Base-by-base conservation (phyloP, 2,113 vertebrate species). In the Mugil cephalus region DNA sequence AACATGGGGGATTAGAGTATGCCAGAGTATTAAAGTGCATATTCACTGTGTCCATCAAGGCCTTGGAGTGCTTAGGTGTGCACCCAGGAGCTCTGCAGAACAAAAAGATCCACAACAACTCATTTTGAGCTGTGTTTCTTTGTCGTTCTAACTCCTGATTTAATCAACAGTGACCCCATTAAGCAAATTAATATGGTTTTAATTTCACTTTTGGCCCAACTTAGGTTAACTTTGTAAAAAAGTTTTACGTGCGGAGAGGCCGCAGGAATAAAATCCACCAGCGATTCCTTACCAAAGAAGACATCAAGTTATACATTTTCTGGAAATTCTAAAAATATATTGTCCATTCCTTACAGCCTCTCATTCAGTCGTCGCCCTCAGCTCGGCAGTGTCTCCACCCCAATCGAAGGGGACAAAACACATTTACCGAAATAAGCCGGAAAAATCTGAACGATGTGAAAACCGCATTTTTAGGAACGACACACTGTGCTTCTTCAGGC, bases 21-120 rank as follows among this genome's bases (percentile, higher is more conserved):
- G 83, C 59, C 64, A 71, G 69, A 89, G 79, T 56, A 88, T 74
- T 79, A 85, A 84, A 89, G 83, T 85, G 76, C 72, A 81, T 74
- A 88, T 90, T 90, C 81, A 91, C 83, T 88, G 83, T 87, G 85
- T 89, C 84, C 71, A 86, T 85, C 84, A 90, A 73, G 71, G 56
- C 75, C 62, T 79, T 2, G 50, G 38, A 70, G 60, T 64, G 55
- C 68, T 79, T 34, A 42, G 43, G 69, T 76, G 68, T 59, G 65
- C 56, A 15, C 2, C 14, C 24, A 69, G 24, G 24, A 5, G 45
- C 53, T 56, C 60, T 13, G 43, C 50, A 51, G 42, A 52, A 45
- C 46, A 52, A 40, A 73, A 50, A 30, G 17, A 30, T 13, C 14
- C 21, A 47, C 7, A 19, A 46, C 76, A 69, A 30, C 24, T 30